Conservation (phyloP, 2,797 vertebrate species). For the Schizopygopsis malacanthus region DNA sequence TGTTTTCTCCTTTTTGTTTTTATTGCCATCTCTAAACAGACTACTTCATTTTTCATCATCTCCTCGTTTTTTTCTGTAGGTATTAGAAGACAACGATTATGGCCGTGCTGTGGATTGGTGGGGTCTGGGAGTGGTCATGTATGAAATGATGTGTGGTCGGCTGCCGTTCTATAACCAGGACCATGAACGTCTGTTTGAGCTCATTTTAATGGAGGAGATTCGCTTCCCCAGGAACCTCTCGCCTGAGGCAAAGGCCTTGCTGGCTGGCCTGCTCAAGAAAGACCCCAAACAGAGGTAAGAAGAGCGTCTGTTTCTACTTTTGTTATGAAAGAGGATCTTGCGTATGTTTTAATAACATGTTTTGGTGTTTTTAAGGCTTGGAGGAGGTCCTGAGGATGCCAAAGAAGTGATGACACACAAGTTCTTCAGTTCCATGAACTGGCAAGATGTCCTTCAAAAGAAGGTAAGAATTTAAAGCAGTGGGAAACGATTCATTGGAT, state of each 20-base stretch:
- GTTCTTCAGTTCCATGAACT: slow-evolving; percentile 89
- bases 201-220: slow-evolving; percentile 96
- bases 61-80: slow-evolving; percentile 70
- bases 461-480: slow-evolving; percentile 76
- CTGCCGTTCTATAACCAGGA: slow-evolving; percentile 98
- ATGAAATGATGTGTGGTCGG: slow-evolving; percentile 96
- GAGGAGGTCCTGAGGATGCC: slow-evolving; percentile 89
- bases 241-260: slow-evolving; percentile 88
- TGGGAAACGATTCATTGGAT: not conserved
- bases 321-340: not conserved
- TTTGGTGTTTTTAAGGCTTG: slow-evolving; percentile 78
- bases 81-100: slow-evolving; percentile 95
- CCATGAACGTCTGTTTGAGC: slow-evolving; percentile 94
- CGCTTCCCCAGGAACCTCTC: slow-evolving; percentile 91
- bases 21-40: not conserved
- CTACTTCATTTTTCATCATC: not conserved
- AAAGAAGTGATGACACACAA: slow-evolving; percentile 95
- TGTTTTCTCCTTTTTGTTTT: not conserved
- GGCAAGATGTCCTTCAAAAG: slow-evolving; percentile 91
- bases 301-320: not conserved
- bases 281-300: slow-evolving; percentile 91
- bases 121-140: slow-evolving; percentile 96
- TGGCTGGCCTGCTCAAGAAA: slow-evolving; percentile 91
- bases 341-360: not conserved
- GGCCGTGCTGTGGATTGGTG: slow-evolving; percentile 97